Conservation (phyloP, 2,797 vertebrate genomes). For the Merluccius polli region DNA sequence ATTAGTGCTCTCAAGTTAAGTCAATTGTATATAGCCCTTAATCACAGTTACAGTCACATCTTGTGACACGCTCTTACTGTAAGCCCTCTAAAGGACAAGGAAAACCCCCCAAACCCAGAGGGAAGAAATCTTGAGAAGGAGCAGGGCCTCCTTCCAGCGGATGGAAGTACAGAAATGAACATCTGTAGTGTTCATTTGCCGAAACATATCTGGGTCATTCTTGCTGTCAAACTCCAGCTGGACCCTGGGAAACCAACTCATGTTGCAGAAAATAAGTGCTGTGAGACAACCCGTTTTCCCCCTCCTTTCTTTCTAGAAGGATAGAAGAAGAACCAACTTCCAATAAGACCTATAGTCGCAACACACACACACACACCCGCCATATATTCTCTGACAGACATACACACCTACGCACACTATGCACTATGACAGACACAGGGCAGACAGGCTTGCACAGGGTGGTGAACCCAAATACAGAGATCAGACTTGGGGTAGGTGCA, state of each 20-base stretch:
- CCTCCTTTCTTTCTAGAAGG: no score
- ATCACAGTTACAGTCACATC: neutral
- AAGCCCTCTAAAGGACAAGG: neutral
- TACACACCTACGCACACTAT: constrained; percentile 15
- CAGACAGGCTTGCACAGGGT: neutral
- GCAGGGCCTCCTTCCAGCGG: no score
- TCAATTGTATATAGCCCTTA: neutral
- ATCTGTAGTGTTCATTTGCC: neutral
- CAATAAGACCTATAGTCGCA: constrained; percentile 9
- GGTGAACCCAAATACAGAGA: no score
- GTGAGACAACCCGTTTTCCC: neutral
- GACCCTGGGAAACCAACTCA: neutral
- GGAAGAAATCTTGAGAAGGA: neutral
- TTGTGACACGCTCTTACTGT: neutral
- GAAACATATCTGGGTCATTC: neutral
- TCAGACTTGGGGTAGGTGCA: no score
- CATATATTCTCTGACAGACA: constrained; percentile 11
- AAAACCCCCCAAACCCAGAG: neutral
- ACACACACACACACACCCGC: constrained; percentile 14
- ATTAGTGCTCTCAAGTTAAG: neutral
- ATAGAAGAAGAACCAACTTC: no score
- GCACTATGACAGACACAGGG: constrained; percentile 6
- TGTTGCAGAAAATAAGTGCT: neutral
- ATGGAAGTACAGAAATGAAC: neutral
- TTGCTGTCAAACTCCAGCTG: neutral